Evolutionary conservation across 2,888 invertebrate species (phyloP), one percentile per base, ranked within the genome.

Genomic region (Sceliomorpha sp.): DNA sequence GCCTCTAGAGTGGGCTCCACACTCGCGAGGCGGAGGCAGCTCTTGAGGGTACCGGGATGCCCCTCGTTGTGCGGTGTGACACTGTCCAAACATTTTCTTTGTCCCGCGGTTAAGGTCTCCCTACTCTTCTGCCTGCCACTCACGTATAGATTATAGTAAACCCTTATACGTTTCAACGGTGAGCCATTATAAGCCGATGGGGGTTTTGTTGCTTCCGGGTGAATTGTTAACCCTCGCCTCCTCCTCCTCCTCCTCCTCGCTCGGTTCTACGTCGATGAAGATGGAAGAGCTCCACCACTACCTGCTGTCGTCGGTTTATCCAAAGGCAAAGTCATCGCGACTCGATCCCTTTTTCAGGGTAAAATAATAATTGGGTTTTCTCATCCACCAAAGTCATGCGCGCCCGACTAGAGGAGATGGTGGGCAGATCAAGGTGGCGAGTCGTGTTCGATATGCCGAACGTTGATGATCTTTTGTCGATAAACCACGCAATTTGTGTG

Each of bases 31-130:
- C 36, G 32, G 37, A 39, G 48, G 14, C 9, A 15, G 5, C 36
- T 9, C 12, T 27, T 17, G 17, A 26, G 36, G 20, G 13, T 8
- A 24, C 32, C 32, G 47, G 42, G 42, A 24, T 14, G n/a, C 75
- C 76, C 75, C 76, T 75, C 79, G 72, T 78, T 81, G 77, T 79
- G 79, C 77, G 79, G 82, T 78, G 84, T 84, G 86, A 87, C 87
- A 87, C 86, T 86, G 87, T 86, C 86, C 86, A 87, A 87, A 87
- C 85, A 87, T 86, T 87, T 87, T 87, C 87, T 86, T 87, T 86
- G 84, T 86, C 83, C 83, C 80, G 83, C 80, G 83, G 86, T 87
- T 84, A 84, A 85, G 85, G 83, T 82, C 81, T 76, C 81, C 80
- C 80, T 71, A 74, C 56, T 40, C 70, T 76, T 66, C 74, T 80